Conservation (phyloP, 2,888 invertebrate genomes). For the Marronus borbonicus region DNA sequence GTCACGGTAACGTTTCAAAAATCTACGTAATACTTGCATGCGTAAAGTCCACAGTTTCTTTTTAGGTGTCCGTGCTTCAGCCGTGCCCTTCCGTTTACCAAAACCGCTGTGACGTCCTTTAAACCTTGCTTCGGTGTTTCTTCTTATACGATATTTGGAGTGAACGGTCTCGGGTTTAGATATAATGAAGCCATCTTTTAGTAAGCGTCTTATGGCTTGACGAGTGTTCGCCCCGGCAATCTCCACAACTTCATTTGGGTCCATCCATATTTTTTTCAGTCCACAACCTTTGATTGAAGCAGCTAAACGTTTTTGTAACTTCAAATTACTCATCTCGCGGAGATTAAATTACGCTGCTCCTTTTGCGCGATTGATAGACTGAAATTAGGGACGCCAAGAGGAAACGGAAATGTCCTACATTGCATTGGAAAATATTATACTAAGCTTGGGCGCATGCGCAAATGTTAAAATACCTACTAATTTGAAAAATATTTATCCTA, state of each 20-base stretch:
- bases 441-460: slow-evolving; percentile 6
- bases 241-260: slow-evolving; percentile 98
- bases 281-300: slow-evolving; percentile 98
- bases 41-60: slow-evolving; percentile 89
- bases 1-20: slow-evolving; percentile 94
- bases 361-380: too few species aligned
- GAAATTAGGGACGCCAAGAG: too few species aligned
- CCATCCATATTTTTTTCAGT: slow-evolving; percentile 98
- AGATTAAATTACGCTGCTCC: background rate
- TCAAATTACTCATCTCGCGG: slow-evolving; percentile 59
- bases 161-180: slow-evolving; percentile 98
- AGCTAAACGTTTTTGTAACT: slow-evolving; percentile 96
- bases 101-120: slow-evolving; percentile 98
- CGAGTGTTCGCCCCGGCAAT: slow-evolving; percentile 98
- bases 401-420: background rate
- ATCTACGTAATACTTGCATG: slow-evolving; percentile 92
- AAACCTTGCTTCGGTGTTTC: slow-evolving; percentile 93
- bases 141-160: slow-evolving; percentile 94
- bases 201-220: slow-evolving; percentile 96
- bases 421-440: background rate
- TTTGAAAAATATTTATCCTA: too few species aligned
- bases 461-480: background rate
- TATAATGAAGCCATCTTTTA: slow-evolving; percentile 98
- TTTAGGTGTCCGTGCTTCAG: slow-evolving; percentile 86
- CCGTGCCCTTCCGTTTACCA: slow-evolving; percentile 98